Evolutionary conservation across 1,140 invertebrate species (phyloP), one percentile per base, ranked within the genome.

Genomic region (Trichomalopsis sarcophagae): DNA sequence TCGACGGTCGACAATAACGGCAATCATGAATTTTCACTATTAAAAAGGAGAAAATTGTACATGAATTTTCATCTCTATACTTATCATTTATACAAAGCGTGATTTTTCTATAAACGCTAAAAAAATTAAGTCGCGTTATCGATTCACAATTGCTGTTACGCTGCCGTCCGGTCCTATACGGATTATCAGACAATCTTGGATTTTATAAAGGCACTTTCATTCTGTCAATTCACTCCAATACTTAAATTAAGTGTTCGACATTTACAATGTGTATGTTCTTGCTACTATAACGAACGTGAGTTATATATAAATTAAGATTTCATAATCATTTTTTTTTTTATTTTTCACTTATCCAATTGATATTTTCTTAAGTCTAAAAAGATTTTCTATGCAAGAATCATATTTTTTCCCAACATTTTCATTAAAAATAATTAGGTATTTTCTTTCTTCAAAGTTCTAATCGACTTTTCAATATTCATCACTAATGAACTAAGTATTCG

Each of bases 141-240:
- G 36, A 85, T 76, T 85, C 79, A 81, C 69, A 84, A 81, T 81
- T 84, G 80, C 66, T 81, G 83, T 81, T 78, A 84, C 30, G 1
- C n/a, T 55, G 40, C 50, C 66, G n/a, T 40, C 0, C 40, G 27
- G 44, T 13, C 1, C 23, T 80, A 66, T 74, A 55, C 47, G 74
- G 23, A 75, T 74, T 80, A 62, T 88, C 85, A 88, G 83, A 89
- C 88, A 87, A 82, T 88, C 84, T 86, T 79, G n/a, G 85, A 85
- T 89, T 90, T 90, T 77, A 87, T 88, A 89, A 91, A 92, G 91
- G 91, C 91, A 92, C 91, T 92, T 91, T 89, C 86, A 87, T 79
- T 89, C 87, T 89, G 88, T 88, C 81, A 85, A 89, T 89, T 88
- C 85, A 84, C 88, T 87, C 86, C 50, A 74, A 80, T 66, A 79